A percentile compares a stretch with the other conserved stretches of the same genome.
Conservation (phyloP, 1,140 invertebrate genomes). For the Drosophila murphyi region DNA sequence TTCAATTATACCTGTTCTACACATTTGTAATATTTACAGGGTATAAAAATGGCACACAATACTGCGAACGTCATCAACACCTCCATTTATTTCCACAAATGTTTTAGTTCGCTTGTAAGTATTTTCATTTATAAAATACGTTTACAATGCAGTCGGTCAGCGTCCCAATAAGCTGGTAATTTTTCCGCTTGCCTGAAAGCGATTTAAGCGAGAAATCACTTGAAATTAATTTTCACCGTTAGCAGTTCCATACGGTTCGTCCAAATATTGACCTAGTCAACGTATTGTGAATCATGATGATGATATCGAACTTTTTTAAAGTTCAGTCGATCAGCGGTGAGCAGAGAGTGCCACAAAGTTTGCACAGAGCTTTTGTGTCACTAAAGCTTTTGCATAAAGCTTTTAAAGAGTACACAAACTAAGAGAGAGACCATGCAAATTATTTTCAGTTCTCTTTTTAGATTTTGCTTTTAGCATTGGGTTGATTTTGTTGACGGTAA, state of each 20-base stretch:
- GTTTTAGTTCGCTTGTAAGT: no score
- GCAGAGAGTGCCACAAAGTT: background rate
- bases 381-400: background rate
- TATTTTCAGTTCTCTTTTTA: slow-evolving; percentile 10
- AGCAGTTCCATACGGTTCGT: slow-evolving; percentile 27
- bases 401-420: slow-evolving; percentile 19
- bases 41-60: slow-evolving; percentile 3
- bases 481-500: slow-evolving; percentile 38
- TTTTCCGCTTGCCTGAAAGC: slow-evolving; percentile 43
- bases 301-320: slow-evolving; percentile 24
- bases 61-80: slow-evolving; percentile 4
- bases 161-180: slow-evolving; percentile 40
- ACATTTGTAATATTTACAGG: background rate
- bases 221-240: slow-evolving; percentile 73
- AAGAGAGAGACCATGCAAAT: slow-evolving; percentile 1
- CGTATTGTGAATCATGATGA: slow-evolving; percentile 50
- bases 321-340: slow-evolving; percentile 1
- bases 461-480: slow-evolving; percentile 38
- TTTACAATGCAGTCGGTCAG: background rate
- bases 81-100: background rate
- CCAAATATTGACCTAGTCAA: slow-evolving; percentile 77
- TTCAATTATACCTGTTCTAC: no score
- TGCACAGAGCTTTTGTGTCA: slow-evolving; percentile 5
- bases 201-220: slow-evolving; percentile 41
- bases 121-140: background rate